A percentile compares a stretch with the other conserved stretches of the same genome.
phyloP scores from a whole-genome alignment of 2,888 invertebrate genomes.

The Platycheirus rosarum region DNA sequence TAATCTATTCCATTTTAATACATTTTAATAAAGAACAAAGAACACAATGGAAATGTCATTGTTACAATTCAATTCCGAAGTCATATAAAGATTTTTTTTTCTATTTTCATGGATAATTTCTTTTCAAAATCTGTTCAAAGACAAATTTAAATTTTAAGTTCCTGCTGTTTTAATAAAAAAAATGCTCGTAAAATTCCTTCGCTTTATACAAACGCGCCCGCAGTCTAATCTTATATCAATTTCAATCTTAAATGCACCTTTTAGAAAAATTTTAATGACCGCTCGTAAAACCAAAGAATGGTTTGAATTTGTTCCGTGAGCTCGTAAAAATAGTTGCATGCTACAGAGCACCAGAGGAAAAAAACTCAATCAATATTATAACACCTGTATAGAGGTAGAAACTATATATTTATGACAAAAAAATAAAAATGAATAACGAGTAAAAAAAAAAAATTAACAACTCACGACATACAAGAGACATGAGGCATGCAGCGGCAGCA shows the following conservation, averaged over 20 bases:
- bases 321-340: constrained; percentile 49
- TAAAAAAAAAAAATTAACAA: constrained; percentile 35
- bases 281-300: constrained; percentile 34
- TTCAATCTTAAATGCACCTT: constrained; percentile 55
- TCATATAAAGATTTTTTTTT: no score
- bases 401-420: constrained; percentile 17
- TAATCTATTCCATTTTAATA: no score
- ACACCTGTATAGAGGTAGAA: constrained; percentile 10
- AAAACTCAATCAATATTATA: constrained; percentile 28
- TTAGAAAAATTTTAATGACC: constrained; percentile 50
- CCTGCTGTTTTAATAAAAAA: constrained; percentile 10
- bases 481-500: constrained; percentile 2
- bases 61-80: no score
- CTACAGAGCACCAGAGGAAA: not conserved
- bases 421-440: not conserved
- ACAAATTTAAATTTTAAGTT: constrained; percentile 2
- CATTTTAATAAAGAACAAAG: no score
- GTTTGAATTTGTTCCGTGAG: constrained; percentile 55
- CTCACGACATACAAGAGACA: constrained; percentile 42
- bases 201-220: not conserved
- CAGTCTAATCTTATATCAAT: constrained; percentile 32
- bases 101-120: no score
- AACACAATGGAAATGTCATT: no score
- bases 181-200: constrained; percentile 15
- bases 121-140: no score